phyloP scores from a whole-genome alignment of 2,113 vertebrate genomes.

The Natator depressus region DNA sequence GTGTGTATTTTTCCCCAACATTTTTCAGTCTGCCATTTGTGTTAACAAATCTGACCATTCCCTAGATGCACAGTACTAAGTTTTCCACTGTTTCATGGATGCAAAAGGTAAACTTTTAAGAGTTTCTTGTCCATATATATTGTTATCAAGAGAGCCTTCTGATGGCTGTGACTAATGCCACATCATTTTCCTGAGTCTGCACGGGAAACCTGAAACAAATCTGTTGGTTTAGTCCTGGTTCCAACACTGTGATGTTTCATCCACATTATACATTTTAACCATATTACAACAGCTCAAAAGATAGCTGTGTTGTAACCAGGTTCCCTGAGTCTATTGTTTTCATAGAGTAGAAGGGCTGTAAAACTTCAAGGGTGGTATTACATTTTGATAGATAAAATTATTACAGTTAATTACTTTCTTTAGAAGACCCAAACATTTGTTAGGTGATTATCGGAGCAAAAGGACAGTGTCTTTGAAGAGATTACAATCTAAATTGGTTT shows the following conservation, averaged over 20 bases:
- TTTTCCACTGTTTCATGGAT: background rate
- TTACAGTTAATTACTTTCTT: background rate
- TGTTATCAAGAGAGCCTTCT: background rate
- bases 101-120: background rate
- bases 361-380: background rate
- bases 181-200: background rate
- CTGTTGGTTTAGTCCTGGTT: background rate
- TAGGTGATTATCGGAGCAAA: background rate
- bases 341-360: background rate
- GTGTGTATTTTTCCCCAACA: too few species aligned
- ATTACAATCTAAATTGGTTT: background rate
- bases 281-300: background rate
- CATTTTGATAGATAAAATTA: too few species aligned
- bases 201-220: background rate
- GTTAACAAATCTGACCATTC: background rate
- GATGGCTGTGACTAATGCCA: background rate
- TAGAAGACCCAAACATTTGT: background rate
- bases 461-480: background rate
- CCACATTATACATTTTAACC: background rate
- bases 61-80: background rate
- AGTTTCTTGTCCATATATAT: background rate
- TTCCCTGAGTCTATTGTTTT: background rate
- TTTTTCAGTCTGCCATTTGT: rapidly evolving
- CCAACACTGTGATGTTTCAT: background rate
- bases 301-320: background rate